A percentile compares a stretch with the other conserved stretches of the same genome.
These are phyloP conservation scores for Diorhabda carinulata DNA, from an alignment of 1,140 invertebrate species.

Conservation along the genomic window DNA sequence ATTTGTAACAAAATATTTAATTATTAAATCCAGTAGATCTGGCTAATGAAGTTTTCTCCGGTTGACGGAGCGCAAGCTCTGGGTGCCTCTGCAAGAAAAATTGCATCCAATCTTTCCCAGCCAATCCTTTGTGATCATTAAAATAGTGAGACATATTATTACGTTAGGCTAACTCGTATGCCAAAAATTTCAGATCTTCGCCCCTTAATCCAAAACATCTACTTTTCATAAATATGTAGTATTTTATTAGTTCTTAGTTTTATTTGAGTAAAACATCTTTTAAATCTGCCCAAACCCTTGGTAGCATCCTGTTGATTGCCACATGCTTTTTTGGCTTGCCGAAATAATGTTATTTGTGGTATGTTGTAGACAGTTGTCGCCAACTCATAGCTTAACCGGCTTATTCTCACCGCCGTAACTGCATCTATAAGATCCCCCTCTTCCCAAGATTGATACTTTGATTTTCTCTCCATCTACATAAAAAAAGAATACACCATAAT, in stretches of 20 bases:
- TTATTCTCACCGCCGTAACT: too few relatives aligned
- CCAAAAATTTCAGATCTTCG: conserved; percentile 15
- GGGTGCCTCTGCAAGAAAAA: conserved; percentile 42
- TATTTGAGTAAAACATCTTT: conserved; percentile 21
- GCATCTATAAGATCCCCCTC: too few relatives aligned
- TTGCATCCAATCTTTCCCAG: conserved; percentile 26
- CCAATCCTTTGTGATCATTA: conserved; percentile 1
- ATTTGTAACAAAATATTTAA: too few relatives aligned
- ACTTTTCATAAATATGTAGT: conserved; percentile 10
- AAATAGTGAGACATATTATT: neutral
- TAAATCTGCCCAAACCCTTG: conserved; percentile 15
- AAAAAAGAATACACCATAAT: too few relatives aligned
- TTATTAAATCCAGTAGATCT: conserved; percentile 16
- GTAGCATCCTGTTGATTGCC: neutral
- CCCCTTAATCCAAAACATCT: conserved; percentile 10
- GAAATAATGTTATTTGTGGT: too few relatives aligned
- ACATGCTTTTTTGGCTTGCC: too few relatives aligned
- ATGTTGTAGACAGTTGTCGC: too few relatives aligned
- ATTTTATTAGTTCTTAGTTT: conserved; percentile 13
- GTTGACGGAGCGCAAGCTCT: conserved; percentile 10
- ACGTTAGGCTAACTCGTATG: neutral
- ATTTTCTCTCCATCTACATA: too few relatives aligned
- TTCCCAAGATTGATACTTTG: too few relatives aligned
- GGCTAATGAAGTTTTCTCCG: conserved; percentile 14
- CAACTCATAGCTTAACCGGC: too few relatives aligned